phyloP scores from a whole-genome alignment of 1,140 invertebrate species.

The Drosophila miranda region DNA sequence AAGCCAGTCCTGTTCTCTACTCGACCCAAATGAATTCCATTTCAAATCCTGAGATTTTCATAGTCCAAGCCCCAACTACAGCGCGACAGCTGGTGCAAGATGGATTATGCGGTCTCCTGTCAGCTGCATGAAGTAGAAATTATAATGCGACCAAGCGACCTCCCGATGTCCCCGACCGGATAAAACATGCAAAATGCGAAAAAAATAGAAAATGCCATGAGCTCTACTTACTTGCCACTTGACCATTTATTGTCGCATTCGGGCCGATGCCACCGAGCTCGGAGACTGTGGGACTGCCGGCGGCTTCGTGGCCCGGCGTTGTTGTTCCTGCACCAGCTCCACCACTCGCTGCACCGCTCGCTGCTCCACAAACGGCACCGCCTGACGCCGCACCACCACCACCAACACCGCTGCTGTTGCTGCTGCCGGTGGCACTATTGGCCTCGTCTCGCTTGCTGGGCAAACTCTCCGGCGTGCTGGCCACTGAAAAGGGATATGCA shows the following conservation, averaged over 20 bases:
- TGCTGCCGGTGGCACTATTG: slow-evolving; percentile 33
- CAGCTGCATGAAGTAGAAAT: slow-evolving; percentile 39
- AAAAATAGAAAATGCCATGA: slow-evolving; percentile 7
- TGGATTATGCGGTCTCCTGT: slow-evolving; percentile 41
- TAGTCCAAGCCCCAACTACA: slow-evolving; percentile 19
- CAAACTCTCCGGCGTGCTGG: slow-evolving; percentile 85
- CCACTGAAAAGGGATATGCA: slow-evolving; percentile 83
- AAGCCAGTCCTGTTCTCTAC: neutral
- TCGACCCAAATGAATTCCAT: neutral
- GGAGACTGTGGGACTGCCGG: slow-evolving; percentile 43
- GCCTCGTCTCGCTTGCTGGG: slow-evolving; percentile 82
- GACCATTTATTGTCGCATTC: slow-evolving; percentile 84
- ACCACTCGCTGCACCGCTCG: slow-evolving; percentile 26
- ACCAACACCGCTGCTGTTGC: slow-evolving; percentile 16
- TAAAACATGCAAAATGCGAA: slow-evolving; percentile 39
- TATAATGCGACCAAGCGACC: slow-evolving; percentile 26
- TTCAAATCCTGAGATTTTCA: slow-evolving; percentile 26
- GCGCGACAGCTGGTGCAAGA: slow-evolving; percentile 34
- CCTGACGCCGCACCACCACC: slow-evolving; percentile 23
- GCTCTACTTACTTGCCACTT: slow-evolving; percentile 85
- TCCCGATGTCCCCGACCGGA: neutral
- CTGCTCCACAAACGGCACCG: slow-evolving; percentile 34
- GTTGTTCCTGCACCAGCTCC: slow-evolving; percentile 35
- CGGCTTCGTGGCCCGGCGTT: slow-evolving; percentile 53
- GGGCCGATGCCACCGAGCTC: slow-evolving; percentile 52